Percentiles rank a stretch among this genome's conserved stretches.
phyloP scores from a whole-genome alignment of 2,113 vertebrate species.

The Mustelus asterias region DNA sequence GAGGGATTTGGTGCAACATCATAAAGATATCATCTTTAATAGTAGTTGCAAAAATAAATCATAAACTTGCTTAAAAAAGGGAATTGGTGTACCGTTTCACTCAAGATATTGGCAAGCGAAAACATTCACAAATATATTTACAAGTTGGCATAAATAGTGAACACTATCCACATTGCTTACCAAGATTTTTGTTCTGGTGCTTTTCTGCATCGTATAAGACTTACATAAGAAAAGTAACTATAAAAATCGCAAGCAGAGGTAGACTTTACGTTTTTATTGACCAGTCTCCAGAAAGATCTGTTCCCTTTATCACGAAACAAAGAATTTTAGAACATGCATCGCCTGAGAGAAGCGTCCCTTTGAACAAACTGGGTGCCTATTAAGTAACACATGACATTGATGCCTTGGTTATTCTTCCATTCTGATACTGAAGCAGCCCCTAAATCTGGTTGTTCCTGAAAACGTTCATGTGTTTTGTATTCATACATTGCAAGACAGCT shows the following conservation, averaged over 20 bases:
- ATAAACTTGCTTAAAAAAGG: neutral
- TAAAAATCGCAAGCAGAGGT: neutral
- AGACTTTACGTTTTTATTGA: neutral
- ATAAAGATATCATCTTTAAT: neutral
- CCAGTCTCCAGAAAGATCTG: neutral
- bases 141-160: neutral
- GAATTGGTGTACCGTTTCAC: neutral
- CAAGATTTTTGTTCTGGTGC: neutral
- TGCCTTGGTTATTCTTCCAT: neutral
- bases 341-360: neutral
- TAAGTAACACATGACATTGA: neutral
- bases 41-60: neutral
- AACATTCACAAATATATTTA: neutral
- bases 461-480: neutral
- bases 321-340: neutral
- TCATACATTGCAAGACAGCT: neutral
- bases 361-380: neutral
- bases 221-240: neutral
- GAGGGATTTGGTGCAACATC: neutral
- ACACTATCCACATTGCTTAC: neutral
- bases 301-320: neutral
- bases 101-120: neutral
- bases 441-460: neutral
- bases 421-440: neutral
- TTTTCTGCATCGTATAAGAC: neutral